Evolutionary conservation across 2,888 invertebrate genomes (phyloP).

Genomic region (Lobophora halterata): DNA sequence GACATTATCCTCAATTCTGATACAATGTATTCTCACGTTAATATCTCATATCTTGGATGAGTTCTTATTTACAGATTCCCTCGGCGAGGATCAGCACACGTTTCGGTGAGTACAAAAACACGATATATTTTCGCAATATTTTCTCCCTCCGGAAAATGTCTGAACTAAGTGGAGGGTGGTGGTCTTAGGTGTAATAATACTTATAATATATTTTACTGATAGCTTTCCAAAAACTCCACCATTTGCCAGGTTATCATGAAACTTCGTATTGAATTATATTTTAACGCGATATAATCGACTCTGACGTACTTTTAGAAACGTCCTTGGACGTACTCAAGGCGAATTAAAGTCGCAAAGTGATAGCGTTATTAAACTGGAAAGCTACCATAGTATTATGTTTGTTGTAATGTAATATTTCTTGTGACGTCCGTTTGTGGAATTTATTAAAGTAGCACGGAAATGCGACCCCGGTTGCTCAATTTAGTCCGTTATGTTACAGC

Average conservation of each 20-base stretch:
- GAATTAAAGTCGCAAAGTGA: constrained; percentile 34
- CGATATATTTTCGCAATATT: constrained; percentile 40
- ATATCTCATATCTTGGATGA: constrained; percentile 32
- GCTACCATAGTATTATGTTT: constrained; percentile 35
- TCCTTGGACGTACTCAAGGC: constrained; percentile 39
- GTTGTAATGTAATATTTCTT: constrained; percentile 36
- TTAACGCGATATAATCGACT: constrained; percentile 28
- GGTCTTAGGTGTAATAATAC: constrained; percentile 59
- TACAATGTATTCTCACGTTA: constrained; percentile 9
- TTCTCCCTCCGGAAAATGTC: constrained; percentile 42
- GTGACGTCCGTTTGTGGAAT: constrained; percentile 28
- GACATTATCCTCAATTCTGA: constrained; percentile 3
- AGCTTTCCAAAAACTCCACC: constrained; percentile 54
- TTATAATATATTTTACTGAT: constrained; percentile 53
- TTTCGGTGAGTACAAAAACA: constrained; percentile 33
- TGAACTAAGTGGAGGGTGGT: constrained; percentile 34
- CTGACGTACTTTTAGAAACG: no score
- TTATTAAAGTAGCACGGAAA: constrained; percentile 37
- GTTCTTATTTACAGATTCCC: constrained; percentile 40
- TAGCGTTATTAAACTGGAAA: constrained; percentile 42
- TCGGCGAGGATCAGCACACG: constrained; percentile 32
- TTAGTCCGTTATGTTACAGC: constrained; percentile 40
- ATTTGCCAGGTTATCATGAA: constrained; percentile 45
- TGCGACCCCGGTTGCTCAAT: constrained; percentile 41
- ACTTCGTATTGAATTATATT: constrained; percentile 32